Base-by-base conservation (phyloP, 1,140 invertebrate species). In the Zophobas atratus region DNA sequence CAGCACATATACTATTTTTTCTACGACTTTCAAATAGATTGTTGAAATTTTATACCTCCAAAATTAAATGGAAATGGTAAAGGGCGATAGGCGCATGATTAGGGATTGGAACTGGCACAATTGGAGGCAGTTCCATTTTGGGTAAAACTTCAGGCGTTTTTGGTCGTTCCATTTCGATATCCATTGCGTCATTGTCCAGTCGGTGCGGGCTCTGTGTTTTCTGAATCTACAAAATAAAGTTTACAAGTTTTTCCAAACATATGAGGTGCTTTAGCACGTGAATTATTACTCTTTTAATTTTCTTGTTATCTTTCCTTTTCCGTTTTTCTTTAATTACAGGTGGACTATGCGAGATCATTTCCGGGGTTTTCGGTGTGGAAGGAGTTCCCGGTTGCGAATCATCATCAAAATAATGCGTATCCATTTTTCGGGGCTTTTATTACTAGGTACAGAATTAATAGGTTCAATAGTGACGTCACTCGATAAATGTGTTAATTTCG, bases 301-400 rank as follows among this genome's bases (percentile, higher is more conserved):
- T 92, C 57, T 89, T 57, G 56, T 91, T 91, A 81, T 91, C 91
- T 82, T 92, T 92, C 83, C 91, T 90, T 81, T 89, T 89, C 80
- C 90, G 88, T 84, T 90, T 91, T 79, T 92, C 91, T 83, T 92
- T 93, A 70, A 89, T 88, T 82, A 90, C 87, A 38, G 86, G 87
- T 5, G 88, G 87, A 79, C 82, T 80, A 74, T 83, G 67, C 77
- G 84, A 83, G 48, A 89, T 85, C 70, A 90, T 82, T 82, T 91
- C 90, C 0, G 91, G 90, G 2, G 91, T 91, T 83, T 89, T 89
- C 1, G 90, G 90, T 33, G 88, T 89, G 6, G 88, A 87, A 0
- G 90, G 88, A 2, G 88, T 90, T 53, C 88, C 88, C 32, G 88
- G 88, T 74, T 89, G 89, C n/a, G 90, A 90, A 75, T 89, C 87